Evolutionary conservation across 2,888 invertebrate species (phyloP).

Genomic region (Loripinus fragilis): DNA sequence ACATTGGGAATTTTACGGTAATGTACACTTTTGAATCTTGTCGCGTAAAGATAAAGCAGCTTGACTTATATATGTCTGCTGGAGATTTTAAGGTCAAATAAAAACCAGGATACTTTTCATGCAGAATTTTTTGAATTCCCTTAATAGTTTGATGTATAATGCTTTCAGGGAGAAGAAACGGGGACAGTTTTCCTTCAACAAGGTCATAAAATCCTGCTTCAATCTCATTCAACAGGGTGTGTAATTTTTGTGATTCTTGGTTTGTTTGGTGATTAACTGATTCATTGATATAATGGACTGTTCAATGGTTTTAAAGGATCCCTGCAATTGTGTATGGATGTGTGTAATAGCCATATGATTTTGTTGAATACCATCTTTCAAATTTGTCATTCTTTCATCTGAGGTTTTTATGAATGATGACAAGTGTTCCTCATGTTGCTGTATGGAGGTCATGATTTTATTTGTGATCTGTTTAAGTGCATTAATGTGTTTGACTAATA

Average conservation of each 20-base stretch:
- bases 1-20: constrained; percentile 34
- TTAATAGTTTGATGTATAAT: constrained; percentile 17
- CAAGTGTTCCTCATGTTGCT: constrained; percentile 27
- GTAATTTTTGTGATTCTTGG: constrained; percentile 19
- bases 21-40: constrained; percentile 31
- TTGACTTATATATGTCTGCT: constrained; percentile 27
- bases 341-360: constrained; percentile 3
- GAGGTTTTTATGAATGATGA: constrained; percentile 26
- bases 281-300: constrained; percentile 17
- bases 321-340: not conserved
- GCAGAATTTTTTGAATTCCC: constrained; percentile 29
- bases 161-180: constrained; percentile 23
- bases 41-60: constrained; percentile 23
- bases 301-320: not conserved
- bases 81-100: constrained; percentile 24
- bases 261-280: constrained; percentile 20
- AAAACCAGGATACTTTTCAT: constrained; percentile 37
- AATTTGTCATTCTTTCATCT: constrained; percentile 27
- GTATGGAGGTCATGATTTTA: constrained; percentile 4
- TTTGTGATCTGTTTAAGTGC: constrained; percentile 21
- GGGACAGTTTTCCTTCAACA: constrained; percentile 46
- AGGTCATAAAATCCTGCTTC: constrained; percentile 36
- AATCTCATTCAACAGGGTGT: constrained; percentile 32
- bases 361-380: constrained; percentile 20
- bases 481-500: constrained; percentile 29